Conservation (phyloP, 2,888 invertebrate genomes). For the Brachyptera risi region DNA sequence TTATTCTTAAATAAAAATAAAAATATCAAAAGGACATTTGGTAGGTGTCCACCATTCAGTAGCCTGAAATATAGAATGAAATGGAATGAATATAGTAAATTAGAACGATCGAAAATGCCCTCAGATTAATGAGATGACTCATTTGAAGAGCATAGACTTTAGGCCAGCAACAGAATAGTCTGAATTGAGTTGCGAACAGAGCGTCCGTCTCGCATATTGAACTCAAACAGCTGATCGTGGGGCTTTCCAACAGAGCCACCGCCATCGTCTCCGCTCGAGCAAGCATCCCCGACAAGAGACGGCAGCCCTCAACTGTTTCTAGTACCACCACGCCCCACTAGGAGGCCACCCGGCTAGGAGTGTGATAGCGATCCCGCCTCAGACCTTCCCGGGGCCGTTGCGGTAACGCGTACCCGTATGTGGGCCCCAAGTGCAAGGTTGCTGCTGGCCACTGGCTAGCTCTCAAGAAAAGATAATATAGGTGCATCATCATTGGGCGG, state of each 20-base stretch:
- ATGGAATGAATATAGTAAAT: too few relatives aligned
- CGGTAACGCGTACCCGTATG: conserved; percentile 59
- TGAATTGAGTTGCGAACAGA: conserved; percentile 77
- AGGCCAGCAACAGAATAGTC: conserved; percentile 74
- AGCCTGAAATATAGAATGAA: too few relatives aligned
- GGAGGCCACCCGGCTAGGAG: conserved; percentile 67
- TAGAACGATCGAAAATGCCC: too few relatives aligned
- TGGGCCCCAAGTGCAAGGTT: conserved; percentile 73
- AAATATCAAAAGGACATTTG: too few relatives aligned
- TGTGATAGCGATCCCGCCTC: conserved; percentile 60
- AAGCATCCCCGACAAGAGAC: conserved; percentile 45
- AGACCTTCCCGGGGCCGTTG: conserved; percentile 75
- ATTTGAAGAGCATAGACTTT: conserved; percentile 40
- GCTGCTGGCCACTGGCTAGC: conserved; percentile 53
- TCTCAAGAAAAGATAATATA: neutral
- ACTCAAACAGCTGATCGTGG: conserved; percentile 69
- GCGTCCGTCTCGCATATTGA: conserved; percentile 66
- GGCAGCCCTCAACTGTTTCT: conserved; percentile 59
- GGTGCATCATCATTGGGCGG: neutral
- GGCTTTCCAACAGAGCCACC: conserved; percentile 62
- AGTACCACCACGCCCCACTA: conserved; percentile 64
- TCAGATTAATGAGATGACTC: conserved; percentile 18
- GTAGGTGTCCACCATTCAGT: too few relatives aligned
- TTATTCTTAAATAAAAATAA: too few relatives aligned
- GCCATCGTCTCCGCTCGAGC: conserved; percentile 48